A percentile compares a stretch with the other conserved stretches of the same genome.
Conservation (phyloP, 1,140 invertebrate species). For the Hestina assimilis region DNA sequence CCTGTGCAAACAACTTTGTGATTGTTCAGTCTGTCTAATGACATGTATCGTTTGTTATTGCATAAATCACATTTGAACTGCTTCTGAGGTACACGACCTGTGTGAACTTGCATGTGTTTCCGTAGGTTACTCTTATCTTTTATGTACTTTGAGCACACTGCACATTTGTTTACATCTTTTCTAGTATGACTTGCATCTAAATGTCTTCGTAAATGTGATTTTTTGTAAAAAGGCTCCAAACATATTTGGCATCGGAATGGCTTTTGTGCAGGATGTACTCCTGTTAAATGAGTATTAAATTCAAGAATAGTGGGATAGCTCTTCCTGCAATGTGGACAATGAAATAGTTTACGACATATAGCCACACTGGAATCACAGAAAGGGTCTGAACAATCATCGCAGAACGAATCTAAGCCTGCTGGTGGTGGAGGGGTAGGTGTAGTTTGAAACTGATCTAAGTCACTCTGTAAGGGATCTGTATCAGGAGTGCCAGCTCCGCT, state of each 20-base stretch:
- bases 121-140: constrained; percentile 78
- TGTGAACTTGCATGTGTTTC: constrained; percentile 79
- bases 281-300: constrained; percentile 76
- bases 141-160: constrained; percentile 78
- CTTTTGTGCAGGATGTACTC: constrained; percentile 75
- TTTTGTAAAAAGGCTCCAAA: constrained; percentile 75
- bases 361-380: constrained; percentile 73
- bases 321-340: constrained; percentile 76
- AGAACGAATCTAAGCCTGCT: constrained; percentile 66
- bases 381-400: constrained; percentile 77
- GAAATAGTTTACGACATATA: constrained; percentile 74
- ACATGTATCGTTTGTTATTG: constrained; percentile 78
- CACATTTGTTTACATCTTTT: constrained; percentile 78
- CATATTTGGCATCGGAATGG: constrained; percentile 78
- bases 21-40: constrained; percentile 74
- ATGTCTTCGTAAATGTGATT: constrained; percentile 72
- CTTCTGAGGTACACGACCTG: constrained; percentile 76
- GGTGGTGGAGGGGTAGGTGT: constrained; percentile 65
- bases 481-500: constrained; percentile 60
- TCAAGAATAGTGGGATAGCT: constrained; percentile 76
- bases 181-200: constrained; percentile 72
- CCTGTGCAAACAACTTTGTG: constrained; percentile 76
- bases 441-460: constrained; percentile 54
- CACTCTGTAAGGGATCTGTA: constrained; percentile 57
- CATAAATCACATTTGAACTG: constrained; percentile 78